Conservation (phyloP, 1,140 invertebrate genomes). For the Bombyx mandarina region DNA sequence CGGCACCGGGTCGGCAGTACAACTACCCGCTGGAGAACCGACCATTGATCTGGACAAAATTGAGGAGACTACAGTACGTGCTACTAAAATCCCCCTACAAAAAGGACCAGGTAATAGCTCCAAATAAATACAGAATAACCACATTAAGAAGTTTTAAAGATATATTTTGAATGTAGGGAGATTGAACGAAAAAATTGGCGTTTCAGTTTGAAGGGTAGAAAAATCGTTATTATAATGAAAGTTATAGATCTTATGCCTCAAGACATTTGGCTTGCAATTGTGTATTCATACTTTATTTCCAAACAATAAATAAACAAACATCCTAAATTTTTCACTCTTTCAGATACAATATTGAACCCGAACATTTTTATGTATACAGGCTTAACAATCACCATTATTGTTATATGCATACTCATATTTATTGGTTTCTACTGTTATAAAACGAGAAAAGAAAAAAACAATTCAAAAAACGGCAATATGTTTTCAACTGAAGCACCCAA, state of each 20-base stretch:
- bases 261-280: too few relatives aligned
- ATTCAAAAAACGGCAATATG: slow-evolving; percentile 64
- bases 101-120: too few relatives aligned
- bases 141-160: too few relatives aligned
- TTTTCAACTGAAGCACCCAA: slow-evolving; percentile 65
- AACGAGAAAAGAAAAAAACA: slow-evolving; percentile 25
- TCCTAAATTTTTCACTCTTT: background rate
- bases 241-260: too few relatives aligned
- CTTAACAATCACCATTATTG: slow-evolving; percentile 33
- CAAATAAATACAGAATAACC: too few relatives aligned
- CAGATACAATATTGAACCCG: slow-evolving; percentile 18
- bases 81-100: slow-evolving; percentile 1
- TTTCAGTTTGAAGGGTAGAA: too few relatives aligned
- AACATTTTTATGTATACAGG: slow-evolving; percentile 48
- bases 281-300: background rate
- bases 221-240: too few relatives aligned
- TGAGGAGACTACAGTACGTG: slow-evolving; percentile 8
- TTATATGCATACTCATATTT: slow-evolving; percentile 30
- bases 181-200: too few relatives aligned
- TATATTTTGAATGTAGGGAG: too few relatives aligned
- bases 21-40: slow-evolving; percentile 20
- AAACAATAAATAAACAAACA: background rate
- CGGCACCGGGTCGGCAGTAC: slow-evolving; percentile 21
- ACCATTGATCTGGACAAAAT: slow-evolving; percentile 6
- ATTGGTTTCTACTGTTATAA: slow-evolving; percentile 43